Conservation (phyloP, 2,888 invertebrate species). For the Eupeodes latifasciatus region DNA sequence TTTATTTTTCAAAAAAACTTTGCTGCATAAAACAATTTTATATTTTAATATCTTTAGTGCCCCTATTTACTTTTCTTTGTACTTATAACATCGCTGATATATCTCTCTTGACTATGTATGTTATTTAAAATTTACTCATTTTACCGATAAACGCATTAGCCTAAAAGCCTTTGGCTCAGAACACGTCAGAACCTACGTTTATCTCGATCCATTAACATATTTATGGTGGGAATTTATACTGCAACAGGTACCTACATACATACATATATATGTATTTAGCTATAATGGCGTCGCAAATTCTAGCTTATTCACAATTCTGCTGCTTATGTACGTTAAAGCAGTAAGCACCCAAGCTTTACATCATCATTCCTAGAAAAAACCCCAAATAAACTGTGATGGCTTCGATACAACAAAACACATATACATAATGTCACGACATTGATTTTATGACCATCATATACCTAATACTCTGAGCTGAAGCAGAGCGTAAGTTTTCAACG, state of each 20-base stretch:
- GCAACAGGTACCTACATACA: conserved; percentile 55
- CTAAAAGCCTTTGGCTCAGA: conserved; percentile 43
- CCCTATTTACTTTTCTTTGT: neutral
- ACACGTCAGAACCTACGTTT: neutral
- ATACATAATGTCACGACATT: conserved; percentile 42
- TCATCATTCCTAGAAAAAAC: neutral
- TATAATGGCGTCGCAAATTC: conserved; percentile 20
- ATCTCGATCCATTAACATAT: conserved; percentile 55
- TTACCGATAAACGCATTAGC: conserved; percentile 22
- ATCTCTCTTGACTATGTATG: neutral
- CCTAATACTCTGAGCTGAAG: conserved; percentile 17
- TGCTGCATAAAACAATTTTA: too few relatives aligned
- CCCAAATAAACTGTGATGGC: conserved; percentile 10
- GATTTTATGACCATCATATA: conserved; percentile 58
- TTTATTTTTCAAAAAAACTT: too few relatives aligned
- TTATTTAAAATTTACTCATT: conserved; percentile 26
- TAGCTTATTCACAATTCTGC: neutral
- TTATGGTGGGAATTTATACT: conserved; percentile 50
- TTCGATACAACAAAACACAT: neutral
- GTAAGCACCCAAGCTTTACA: neutral
- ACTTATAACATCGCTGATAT: conserved; percentile 15
- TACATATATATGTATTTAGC: neutral
- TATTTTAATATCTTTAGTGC: too few relatives aligned
- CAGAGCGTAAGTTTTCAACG: conserved; percentile 44
- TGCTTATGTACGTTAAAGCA: neutral